Evolutionary conservation across 1,140 invertebrate genomes (phyloP), one percentile per base, ranked within the genome.

Genomic region (Dreissena polymorpha): DNA sequence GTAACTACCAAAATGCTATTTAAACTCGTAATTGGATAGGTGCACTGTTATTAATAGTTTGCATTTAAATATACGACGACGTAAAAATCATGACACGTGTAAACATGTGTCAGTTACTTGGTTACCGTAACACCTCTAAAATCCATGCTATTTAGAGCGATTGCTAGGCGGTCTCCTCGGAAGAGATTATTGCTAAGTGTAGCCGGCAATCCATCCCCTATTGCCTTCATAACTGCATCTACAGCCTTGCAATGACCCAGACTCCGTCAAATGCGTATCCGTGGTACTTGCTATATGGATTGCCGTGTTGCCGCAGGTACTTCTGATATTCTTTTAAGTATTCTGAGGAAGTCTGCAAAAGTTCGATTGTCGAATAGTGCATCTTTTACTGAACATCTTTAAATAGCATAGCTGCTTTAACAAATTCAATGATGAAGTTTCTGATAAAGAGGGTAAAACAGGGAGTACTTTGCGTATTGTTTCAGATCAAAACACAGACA

Each of bases 221-320:
- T 7, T 6, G 53, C 29, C 18, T 72, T 68, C 12, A 92, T 49
- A 0, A 91, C 82, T 27, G 69, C 82, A 75, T 92, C 87, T 0
- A 92, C 71, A 3, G 91, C 91, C 63, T 87, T 88, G 98, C 98
- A 76, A 98, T 97, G 0, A 98, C 97, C 98, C 98, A 99, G 78
- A 99, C 97, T 6, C 97, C 97, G 92, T 99, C 98, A 93, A 99
- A 99, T 16, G 98, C 98, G 92, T 99, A 99, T 0, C 98, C 98
- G 91, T 99, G 98, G 92, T 98, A 99, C 69, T 97, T 95, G 18
- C 97, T 98, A 92, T 98, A 99, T 60, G 21, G 39, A 39, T 8
- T 39, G 39, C 39, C 39, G 8, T 39, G 39, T 2, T 39, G 39
- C 39, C 39, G 39, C 39, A 39, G 8, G 39, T 39, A 39, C 8